phyloP scores from a whole-genome alignment of 1,140 invertebrate species.

The Ladona fulva region DNA sequence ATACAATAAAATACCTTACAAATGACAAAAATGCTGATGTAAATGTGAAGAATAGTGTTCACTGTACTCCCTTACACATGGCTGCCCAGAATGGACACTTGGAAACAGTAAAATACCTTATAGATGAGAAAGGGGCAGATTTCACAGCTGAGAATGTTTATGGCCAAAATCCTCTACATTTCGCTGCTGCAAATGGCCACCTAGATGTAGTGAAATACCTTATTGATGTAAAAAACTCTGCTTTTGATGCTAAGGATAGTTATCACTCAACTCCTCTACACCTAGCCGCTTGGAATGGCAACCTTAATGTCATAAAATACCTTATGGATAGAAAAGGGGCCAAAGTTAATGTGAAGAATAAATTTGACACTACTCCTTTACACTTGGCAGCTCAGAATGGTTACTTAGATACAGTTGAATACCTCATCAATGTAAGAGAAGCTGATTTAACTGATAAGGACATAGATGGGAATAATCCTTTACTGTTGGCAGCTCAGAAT shows the following conservation, averaged over 20 bases:
- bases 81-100: background rate
- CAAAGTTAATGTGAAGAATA: background rate
- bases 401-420: too few relatives aligned
- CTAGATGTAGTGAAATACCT: background rate
- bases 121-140: background rate
- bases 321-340: background rate
- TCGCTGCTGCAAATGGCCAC: background rate
- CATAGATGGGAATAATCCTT: background rate
- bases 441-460: background rate
- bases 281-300: background rate
- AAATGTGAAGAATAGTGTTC: background rate
- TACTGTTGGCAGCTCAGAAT: background rate
- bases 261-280: background rate
- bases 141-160: background rate
- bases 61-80: background rate
- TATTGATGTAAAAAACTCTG: background rate
- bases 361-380: background rate
- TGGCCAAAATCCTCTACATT: constrained; percentile 12
- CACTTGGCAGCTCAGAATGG: background rate
- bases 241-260: background rate
- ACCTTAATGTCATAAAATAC: background rate
- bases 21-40: too few relatives aligned
- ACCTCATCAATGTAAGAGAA: background rate
- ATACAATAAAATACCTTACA: too few relatives aligned
- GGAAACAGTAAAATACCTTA: background rate